Base-by-base conservation (phyloP, 2,113 vertebrate species). In the Phodopus roborovskii region DNA sequence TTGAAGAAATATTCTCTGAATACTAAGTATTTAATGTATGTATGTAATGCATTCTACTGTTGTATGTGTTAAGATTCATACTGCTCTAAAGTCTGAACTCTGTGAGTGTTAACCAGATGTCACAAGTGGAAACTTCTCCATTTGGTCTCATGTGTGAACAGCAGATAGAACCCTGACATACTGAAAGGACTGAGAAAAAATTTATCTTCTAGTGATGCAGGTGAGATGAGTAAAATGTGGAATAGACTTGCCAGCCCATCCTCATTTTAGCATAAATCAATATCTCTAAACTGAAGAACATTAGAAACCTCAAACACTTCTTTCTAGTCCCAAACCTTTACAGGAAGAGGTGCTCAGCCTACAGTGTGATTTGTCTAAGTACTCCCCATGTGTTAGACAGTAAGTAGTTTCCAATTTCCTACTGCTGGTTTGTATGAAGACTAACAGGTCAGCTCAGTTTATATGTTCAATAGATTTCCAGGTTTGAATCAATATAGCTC, bases 341-440 rank as follows among this genome's bases (percentile, higher is more conserved):
- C 11, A 12, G 4, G 24, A 56, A 42, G 48, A 36, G 15, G 45
- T 73, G 39, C 30, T 62, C 10, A 64, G 19, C 15, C 15, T 56
- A 2, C 64, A 7, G 3, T 64, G 1, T 50, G 3, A 8, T 1
- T 17, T 50, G 5, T 36, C 70, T 22, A n/a, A 3, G 26, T 7
- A 60, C 45, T 89, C 42, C 28, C 33, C 4, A 3, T 28, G 19
- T 20, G 1, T 74, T 92, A 73, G 53, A 68, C 15, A 88, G 53
- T 20, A 36, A 30, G 28, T 30, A 17, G 3, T 78, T 94, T 60
- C 68, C 15, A 11, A 2, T 9, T 16, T 53, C 68, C 26, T 36
- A 9, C 10, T n/a, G 5, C n/a, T 78, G 20, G 36, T 77, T 60
- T 33, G 19, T 66, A 0, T 36, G 45, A 30, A 5, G 10, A 62